A percentile compares a stretch with the other conserved stretches of the same genome.
phyloP scores from a whole-genome alignment of 2,797 vertebrate species.

The Pogoniulus pusillus region DNA sequence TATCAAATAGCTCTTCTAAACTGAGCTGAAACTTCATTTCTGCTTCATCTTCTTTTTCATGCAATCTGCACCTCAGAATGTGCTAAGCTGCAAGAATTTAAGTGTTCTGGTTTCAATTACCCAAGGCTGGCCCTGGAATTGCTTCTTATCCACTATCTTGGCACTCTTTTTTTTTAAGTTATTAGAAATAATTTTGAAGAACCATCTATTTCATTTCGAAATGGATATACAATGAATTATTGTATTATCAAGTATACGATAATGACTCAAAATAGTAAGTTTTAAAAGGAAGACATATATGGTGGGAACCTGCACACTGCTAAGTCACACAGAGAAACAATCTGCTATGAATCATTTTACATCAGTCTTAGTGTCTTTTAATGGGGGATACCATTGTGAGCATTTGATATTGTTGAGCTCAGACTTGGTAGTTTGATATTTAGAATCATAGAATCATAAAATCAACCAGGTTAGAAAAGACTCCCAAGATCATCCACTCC shows the following conservation, averaged over 20 bases:
- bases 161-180: no score
- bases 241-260: background rate
- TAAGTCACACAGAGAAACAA: background rate
- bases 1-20: background rate
- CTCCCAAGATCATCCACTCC: no score
- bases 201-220: background rate
- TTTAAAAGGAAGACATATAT: background rate
- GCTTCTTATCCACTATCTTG: background rate
- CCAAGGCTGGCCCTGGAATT: background rate
- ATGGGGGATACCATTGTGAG: background rate
- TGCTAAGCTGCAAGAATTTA: background rate
- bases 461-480: no score
- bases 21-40: background rate
- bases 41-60: background rate
- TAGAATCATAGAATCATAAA: no score
- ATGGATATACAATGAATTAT: background rate
- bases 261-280: background rate
- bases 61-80: background rate
- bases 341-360: background rate
- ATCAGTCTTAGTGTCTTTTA: background rate
- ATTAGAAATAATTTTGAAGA: background rate
- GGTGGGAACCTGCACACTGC: background rate
- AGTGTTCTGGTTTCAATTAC: background rate
- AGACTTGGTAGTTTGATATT: background rate
- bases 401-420: background rate